phyloP scores from a whole-genome alignment of 2,113 vertebrate species.

The Calidris pugnax region DNA sequence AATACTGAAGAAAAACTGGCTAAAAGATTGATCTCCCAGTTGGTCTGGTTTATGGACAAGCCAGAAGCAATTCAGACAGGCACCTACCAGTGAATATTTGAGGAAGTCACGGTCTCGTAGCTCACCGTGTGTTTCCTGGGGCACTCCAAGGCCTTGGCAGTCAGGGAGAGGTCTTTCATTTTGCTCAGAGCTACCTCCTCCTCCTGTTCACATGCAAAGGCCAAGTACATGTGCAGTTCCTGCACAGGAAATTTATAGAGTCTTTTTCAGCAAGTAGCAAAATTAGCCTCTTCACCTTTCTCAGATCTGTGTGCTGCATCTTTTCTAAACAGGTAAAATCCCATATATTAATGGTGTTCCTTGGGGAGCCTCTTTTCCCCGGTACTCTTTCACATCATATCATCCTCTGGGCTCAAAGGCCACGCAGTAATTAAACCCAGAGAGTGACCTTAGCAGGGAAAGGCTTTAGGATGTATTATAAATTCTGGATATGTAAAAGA shows the following conservation, averaged over 20 bases:
- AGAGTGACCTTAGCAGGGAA: background rate
- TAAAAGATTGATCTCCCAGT: background rate
- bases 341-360: fast-evolving
- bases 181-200: background rate
- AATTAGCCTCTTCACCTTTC: background rate
- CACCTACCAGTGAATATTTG: fast-evolving
- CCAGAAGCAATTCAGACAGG: background rate
- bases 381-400: background rate
- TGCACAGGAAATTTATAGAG: background rate
- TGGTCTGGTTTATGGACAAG: background rate
- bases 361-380: background rate
- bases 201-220: background rate
- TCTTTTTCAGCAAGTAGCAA: background rate
- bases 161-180: fast-evolving
- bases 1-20: background rate
- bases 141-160: background rate
- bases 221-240: background rate
- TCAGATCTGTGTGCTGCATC: background rate
- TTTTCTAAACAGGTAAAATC: background rate
- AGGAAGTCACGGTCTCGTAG: fast-evolving
- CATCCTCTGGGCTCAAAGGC: background rate
- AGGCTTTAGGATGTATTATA: background rate
- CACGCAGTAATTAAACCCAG: background rate
- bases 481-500: background rate
- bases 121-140: fast-evolving